These are phyloP conservation scores for Peribatodes rhomboidaria DNA, from an alignment of 2,888 invertebrate genomes.

Conservation along the genomic window DNA sequence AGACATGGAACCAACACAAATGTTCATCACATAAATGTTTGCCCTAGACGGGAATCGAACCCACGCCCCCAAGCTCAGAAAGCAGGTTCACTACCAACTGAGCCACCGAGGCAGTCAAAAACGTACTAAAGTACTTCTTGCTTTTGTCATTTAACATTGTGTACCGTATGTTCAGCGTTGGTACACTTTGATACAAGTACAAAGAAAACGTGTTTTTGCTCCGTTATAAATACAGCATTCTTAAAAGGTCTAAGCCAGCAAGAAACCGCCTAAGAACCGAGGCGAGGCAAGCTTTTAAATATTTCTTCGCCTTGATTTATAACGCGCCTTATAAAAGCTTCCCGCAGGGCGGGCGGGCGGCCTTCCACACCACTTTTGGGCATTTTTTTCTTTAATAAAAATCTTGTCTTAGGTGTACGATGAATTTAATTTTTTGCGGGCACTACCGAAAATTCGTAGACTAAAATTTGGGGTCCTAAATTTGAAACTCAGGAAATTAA, in stretches of 20 bases:
- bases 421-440: conserved; percentile 53
- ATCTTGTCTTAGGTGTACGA: conserved; percentile 52
- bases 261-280: conserved; percentile 76
- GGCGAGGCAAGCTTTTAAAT: conserved; percentile 84
- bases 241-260: conserved; percentile 43
- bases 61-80: too few species aligned
- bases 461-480: neutral
- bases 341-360: conserved; percentile 63
- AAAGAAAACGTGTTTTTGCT: conserved; percentile 6
- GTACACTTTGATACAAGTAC: neutral
- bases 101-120: too few species aligned
- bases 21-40: too few species aligned
- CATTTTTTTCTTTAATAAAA: conserved; percentile 66
- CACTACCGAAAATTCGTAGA: conserved; percentile 4
- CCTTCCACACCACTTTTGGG: conserved; percentile 59
- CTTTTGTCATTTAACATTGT: too few species aligned
- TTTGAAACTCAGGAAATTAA: neutral
- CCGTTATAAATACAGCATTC: conserved; percentile 28
- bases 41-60: too few species aligned
- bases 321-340: conserved; percentile 74
- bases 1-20: too few species aligned
- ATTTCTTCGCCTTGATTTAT: conserved; percentile 84
- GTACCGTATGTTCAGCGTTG: neutral
- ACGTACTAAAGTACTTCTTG: too few species aligned
- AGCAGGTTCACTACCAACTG: too few species aligned